Evolutionary conservation across 2,797 vertebrate species (phyloP), one percentile per base, ranked within the genome.

Genomic region (Macrochelys suwanniensis): DNA sequence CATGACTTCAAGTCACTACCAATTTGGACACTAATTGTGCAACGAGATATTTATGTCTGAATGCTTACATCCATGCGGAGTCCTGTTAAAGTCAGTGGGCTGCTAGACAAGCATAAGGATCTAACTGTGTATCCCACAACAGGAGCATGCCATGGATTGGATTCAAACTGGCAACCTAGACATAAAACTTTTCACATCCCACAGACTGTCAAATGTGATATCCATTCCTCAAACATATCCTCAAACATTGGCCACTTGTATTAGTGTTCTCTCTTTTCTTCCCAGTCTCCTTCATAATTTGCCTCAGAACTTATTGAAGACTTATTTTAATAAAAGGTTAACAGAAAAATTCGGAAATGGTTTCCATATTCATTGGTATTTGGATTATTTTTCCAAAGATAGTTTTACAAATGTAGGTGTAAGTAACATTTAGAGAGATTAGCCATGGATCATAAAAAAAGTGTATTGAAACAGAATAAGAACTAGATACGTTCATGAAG

Each of bases 401-500:
- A 84, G 26, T 89, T 84, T 96, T 94, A 87, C 45, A 92, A 88
- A 87, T 79, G 85, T 89, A 88, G 89, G 59, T 47, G 19, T 77
- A 45, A 92, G 45, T 83, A 93, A 86, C 65, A 89, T 61, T 87
- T 26, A 91, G 49, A 82, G 6, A 61, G 31, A 88, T 90, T 54
- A 94, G 78, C 68, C 7, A 87, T 33, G 80, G 51, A 49, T 82
- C 79, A 94, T 50, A 76, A 89, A 93, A 82, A 80, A 80, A 88
- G 16, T 79, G 88, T 79, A 28, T 49, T 68, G 50, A 89, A n/a
- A 21, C 16, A 94, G 94, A 89, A 82, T 54, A 54, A 54, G 54
- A 54, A 54, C 23, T 54, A 54, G 54, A 54, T 25, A 54, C 23
- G 7, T 53, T 53, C 53, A 21, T 53, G 53, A 19, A 53, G 23